Base-by-base conservation (phyloP, 2,797 vertebrate genomes). In the Capromys pilorides region DNA sequence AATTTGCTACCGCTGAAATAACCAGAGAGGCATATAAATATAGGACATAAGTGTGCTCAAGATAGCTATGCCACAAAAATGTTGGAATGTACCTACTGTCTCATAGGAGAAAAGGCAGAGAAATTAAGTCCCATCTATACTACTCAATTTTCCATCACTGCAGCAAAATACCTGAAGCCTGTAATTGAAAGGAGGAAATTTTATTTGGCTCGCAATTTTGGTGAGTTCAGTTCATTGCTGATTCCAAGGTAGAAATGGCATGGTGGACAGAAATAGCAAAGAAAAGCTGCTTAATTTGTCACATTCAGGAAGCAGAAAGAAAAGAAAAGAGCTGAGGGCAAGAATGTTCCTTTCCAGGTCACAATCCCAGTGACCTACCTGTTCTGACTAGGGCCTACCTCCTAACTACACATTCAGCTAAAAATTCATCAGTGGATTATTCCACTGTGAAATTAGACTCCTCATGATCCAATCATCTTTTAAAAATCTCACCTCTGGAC, bases 1-100 rank as follows among this genome's bases (percentile, higher is more conserved):
- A 94, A 11, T 91, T 90, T 90, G 51, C 69, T 86, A 49, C 26
- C 28, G 61, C 77, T 95, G 62, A 94, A 95, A 82, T 92, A 86
- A 73, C 45, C 71, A n/a, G 36, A 93, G 54, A 90, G 36, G 3
- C 86, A 3, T 61, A 62, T 83, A 75, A 91, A 75, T 10, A 86
- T 80, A 13, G 66, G 59, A 26, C 36, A 64, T 51, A 93, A 79
- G 24, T 28, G 14, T 93, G 28, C 86, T 93, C 8, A 28, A 80
- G 87, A 73, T 24, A 86, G 5, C 18, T 64, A 78, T 33, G 31
- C 77, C 86, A 88, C 26, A 75, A 88, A 94, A 79, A 83, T 41
- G n/a, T 28, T 90, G 39, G 31, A 82, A 95, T 91, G 54, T 91
- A 90, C 21, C 66, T 88, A 82, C 67, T 69, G 2, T 90, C n/a